Conservation (phyloP, 2,888 invertebrate species). For the Oegoconia quadripuncta region DNA sequence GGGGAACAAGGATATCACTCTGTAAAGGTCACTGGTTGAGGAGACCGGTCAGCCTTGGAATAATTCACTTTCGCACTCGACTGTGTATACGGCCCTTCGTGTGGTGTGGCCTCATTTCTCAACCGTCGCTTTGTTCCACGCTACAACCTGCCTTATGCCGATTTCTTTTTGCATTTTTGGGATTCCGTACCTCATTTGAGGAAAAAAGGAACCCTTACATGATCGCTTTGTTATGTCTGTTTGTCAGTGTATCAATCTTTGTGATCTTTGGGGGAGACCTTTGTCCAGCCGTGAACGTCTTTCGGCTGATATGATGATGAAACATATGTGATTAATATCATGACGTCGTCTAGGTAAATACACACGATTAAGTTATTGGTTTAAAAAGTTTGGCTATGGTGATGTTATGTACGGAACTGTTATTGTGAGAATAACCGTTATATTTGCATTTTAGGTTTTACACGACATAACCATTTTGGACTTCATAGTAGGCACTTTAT, state of each 20-base stretch:
- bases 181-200: not conserved
- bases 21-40: slow-evolving; percentile 75
- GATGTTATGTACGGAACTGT: no score
- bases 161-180: not conserved
- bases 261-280: no score
- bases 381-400: no score
- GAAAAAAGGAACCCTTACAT: not conserved
- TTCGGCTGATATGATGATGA: no score
- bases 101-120: slow-evolving; percentile 70
- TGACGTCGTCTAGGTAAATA: no score
- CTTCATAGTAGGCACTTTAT: no score
- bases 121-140: slow-evolving; percentile 59
- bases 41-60: slow-evolving; percentile 75
- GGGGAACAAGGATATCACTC: slow-evolving; percentile 69
- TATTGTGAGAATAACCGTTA: no score
- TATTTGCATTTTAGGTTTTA: no score
- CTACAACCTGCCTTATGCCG: slow-evolving; percentile 31
- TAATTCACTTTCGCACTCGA: slow-evolving; percentile 71
- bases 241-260: not conserved
- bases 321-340: no score
- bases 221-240: not conserved
- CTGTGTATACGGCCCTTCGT: slow-evolving; percentile 64
- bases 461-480: no score
- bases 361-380: no score
- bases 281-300: no score